Conservation (phyloP, 2,113 vertebrate species). For the Loxodonta africana region DNA sequence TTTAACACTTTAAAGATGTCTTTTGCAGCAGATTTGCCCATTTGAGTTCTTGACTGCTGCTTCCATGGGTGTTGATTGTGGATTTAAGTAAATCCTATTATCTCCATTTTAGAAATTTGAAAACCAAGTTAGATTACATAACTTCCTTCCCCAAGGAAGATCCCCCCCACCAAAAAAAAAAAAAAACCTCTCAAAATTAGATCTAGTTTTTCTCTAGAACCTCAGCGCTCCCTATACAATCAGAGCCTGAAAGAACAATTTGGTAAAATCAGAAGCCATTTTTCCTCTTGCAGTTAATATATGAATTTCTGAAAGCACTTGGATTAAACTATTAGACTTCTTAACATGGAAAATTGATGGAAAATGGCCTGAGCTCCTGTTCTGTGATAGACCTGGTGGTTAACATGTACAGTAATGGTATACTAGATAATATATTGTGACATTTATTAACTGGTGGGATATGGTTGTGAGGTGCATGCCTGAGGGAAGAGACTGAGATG, state of each 20-base stretch:
- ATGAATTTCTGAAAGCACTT: not conserved
- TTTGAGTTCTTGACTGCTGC: too few relatives aligned
- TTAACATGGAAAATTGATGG: not conserved
- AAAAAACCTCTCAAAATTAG: not conserved
- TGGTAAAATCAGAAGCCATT: constrained; percentile 17
- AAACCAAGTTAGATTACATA: not conserved
- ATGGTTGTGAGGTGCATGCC: not conserved
- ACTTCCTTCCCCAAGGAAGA: not conserved
- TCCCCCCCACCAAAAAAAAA: not conserved
- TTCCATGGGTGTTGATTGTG: too few relatives aligned
- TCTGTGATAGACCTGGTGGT: not conserved
- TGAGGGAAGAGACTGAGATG: not conserved
- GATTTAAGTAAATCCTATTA: not conserved
- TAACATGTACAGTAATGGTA: not conserved
- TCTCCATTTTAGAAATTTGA: constrained; percentile 16
- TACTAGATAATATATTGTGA: not conserved
- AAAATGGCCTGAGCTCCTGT: not conserved
- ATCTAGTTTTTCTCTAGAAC: not conserved
- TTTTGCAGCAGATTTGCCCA: too few relatives aligned
- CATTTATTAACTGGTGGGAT: not conserved
- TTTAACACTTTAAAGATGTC: too few relatives aligned
- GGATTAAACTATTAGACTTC: not conserved
- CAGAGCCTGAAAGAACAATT: not conserved
- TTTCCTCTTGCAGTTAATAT: not conserved
- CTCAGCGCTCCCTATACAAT: not conserved